Percentiles rank a stretch among this genome's conserved stretches.
These are phyloP conservation scores for Nycticorax nycticorax DNA, from an alignment of 2,113 vertebrate genomes.

Conservation along the genomic window DNA sequence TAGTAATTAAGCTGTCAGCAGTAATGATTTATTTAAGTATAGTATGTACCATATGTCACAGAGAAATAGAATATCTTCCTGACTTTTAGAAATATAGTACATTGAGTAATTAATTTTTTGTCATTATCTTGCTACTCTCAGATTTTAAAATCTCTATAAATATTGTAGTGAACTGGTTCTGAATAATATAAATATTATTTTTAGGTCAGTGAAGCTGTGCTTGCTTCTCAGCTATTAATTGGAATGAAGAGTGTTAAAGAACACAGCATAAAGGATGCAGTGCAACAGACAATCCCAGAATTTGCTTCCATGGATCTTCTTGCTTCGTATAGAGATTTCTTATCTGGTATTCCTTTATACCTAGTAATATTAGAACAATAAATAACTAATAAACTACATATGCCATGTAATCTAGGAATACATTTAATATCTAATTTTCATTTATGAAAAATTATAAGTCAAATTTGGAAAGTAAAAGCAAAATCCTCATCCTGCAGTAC, in stretches of 20 bases:
- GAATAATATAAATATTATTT: conserved; percentile 30
- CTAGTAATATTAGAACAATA: background rate
- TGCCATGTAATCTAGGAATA: background rate
- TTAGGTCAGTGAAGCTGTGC: conserved; percentile 73
- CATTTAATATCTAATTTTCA: background rate
- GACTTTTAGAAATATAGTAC: background rate
- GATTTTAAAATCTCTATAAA: background rate
- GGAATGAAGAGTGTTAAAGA: conserved; percentile 59
- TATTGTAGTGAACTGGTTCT: background rate
- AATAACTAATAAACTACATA: background rate
- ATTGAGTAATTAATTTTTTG: background rate
- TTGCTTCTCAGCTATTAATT: conserved; percentile 68
- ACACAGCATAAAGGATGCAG: conserved; percentile 15
- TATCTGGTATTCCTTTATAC: conserved; percentile 72
- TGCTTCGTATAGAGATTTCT: conserved; percentile 72
- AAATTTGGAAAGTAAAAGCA: background rate
- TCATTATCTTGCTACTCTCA: background rate
- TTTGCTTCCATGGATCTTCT: conserved; percentile 81
- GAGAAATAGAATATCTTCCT: background rate
- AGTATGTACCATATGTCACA: background rate
- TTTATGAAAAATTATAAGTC: background rate
- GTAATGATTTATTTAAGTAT: conserved; percentile 29
- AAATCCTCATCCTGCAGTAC: background rate
- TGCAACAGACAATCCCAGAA: conserved; percentile 70
- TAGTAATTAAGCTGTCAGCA: conserved; percentile 58